Base-by-base conservation (phyloP, 2,888 invertebrate species). In the Perithous albicinctus region DNA sequence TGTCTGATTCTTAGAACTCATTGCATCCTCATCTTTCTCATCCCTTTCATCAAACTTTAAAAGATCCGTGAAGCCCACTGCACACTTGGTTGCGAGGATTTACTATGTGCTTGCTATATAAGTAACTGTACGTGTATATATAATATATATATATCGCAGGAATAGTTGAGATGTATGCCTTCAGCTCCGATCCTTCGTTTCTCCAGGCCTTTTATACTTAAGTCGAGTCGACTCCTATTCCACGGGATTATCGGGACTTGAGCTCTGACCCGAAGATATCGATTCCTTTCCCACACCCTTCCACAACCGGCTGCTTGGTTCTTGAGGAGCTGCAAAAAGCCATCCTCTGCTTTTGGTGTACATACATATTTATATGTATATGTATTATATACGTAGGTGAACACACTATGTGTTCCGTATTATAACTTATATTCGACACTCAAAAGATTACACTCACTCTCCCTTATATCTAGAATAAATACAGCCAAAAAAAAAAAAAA, bases 221-320 rank as follows among this genome's bases (percentile, higher is more conserved):
- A 48, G 38, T 66, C 78, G 64, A 72, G 78, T 63, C 59, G 63
- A 72, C 82, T 83, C 70, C 75, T 78, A 84, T 84, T 82, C 82
- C 77, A 69, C 56, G 67, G 83, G 86, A 86, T 86, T 86, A 86
- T 86, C 86, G 83, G 66, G 86, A 85, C 82, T 85, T 86, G 84
- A 86, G 85, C 86, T 85, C 82, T 84, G 86, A 86, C 85, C 83
- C 72, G 72, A 79, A 78, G 78, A 61, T 86, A 85, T 85, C 84
- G 82, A 84, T 84, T 82, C 64, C 78, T 56, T 48, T 64, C n/a
- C n/a, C 70, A 43, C 70, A 70, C 66, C 41, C 67, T 48, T 48
- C 46, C 54, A n/a, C n/a, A n/a, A n/a, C n/a, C n/a, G n/a, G n/a
- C n/a, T n/a, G n/a, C n/a, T n/a, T n/a, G 12, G 29, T 20, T 38